Evolutionary conservation across 2,113 vertebrate genomes (phyloP), one percentile per base, ranked within the genome.

Genomic region (Panthera leo): DNA sequence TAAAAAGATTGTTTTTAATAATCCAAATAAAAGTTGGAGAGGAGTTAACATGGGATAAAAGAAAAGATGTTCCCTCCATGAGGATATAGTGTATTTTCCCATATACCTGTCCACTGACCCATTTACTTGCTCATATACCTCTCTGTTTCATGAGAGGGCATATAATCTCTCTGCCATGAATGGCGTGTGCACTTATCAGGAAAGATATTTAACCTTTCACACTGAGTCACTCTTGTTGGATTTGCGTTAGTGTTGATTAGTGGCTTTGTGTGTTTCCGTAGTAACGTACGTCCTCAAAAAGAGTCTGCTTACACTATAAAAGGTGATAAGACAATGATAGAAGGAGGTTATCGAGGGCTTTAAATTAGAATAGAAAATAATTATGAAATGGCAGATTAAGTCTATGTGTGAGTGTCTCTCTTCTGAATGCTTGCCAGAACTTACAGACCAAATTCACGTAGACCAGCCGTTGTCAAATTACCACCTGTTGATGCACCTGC

Each of bases 191-290:
- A 19, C 27, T 63, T 8, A 12, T 51, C 12, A 2, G 34, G 25
- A 51, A 53, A 79, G 53, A 71, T 8, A 45, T 23, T 55, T 21
- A 29, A 19, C 3, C 0, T 48, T 79, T 80, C 34, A n/a, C 23
- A 15, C n/a, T 21, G 67, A 88, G 31, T 51, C 15, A 16, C 7
- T 68, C 12, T 78, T 31, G 0, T 18, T 53, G 42, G 58, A n/a
- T 71, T 7, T 85, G 7, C 0, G 0, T 36, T 27, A 31, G 27
- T 21, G 2, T 13, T 80, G 48, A 42, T 70, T 0, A 29, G 48
- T 4, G 39, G 3, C 3, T 79, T 53, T 65, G 27, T 31, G 42
- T 45, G 31, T 53, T 61, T 45, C 8, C 9, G 61, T 18, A 27
- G 15, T 70, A 34, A 15, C 34, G 6, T 6, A 11, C 5, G 5